Conservation (phyloP, 1,140 invertebrate genomes). For the Megalopta genalis region DNA sequence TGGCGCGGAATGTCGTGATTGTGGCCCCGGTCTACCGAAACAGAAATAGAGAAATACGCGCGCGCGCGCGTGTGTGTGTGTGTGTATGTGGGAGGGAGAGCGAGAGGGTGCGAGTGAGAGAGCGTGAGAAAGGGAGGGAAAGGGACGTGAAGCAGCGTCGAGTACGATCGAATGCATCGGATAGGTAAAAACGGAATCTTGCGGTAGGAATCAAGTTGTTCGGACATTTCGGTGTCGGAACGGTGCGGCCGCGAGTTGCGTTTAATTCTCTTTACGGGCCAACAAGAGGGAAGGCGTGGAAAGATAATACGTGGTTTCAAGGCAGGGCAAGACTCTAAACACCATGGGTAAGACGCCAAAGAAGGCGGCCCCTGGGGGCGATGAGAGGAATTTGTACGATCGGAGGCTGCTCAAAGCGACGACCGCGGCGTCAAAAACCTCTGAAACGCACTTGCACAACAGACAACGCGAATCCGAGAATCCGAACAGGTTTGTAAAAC, state of each 20-base stretch:
- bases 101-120: not conserved
- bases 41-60: not conserved
- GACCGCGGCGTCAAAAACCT: conserved; percentile 64
- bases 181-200: conserved; percentile 27
- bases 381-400: conserved; percentile 73
- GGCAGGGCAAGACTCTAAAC: conserved; percentile 42
- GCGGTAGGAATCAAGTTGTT: conserved; percentile 38
- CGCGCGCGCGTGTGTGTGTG: too few species aligned
- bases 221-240: conserved; percentile 7
- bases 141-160: not conserved
- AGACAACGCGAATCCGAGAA: conserved; percentile 66
- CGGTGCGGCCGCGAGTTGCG: conserved; percentile 10
- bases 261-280: not conserved
- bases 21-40: not conserved
- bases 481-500: conserved; percentile 73
- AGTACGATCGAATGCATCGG: not conserved
- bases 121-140: not conserved
- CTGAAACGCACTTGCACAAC: conserved; percentile 64
- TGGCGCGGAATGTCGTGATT: conserved; percentile 1
- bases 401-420: conserved; percentile 66
- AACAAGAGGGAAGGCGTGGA: conserved; percentile 51
- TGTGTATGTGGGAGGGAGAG: not conserved
- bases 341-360: conserved; percentile 73
- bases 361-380: conserved; percentile 73
- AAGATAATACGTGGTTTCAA: conserved; percentile 39